Conservation (phyloP, 2,113 vertebrate genomes). For the Athene noctua region DNA sequence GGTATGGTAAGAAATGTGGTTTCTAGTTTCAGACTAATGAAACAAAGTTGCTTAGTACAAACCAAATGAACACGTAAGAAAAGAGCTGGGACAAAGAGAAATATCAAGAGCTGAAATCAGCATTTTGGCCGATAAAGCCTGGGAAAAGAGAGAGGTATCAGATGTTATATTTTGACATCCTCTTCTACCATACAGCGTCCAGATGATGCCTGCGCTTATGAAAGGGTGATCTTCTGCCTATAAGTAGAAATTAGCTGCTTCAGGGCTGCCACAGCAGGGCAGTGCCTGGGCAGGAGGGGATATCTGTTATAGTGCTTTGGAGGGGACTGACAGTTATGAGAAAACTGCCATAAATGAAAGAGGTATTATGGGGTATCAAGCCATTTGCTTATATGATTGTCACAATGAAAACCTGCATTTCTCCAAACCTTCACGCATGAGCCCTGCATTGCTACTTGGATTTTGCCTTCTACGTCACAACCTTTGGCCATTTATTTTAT, state of each 20-base stretch:
- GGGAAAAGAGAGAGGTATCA: background rate
- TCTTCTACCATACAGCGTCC: background rate
- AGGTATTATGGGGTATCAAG: background rate
- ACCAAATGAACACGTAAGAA: background rate
- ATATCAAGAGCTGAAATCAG: rapidly evolving
- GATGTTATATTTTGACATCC: background rate
- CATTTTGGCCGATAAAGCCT: background rate
- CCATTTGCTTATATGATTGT: background rate
- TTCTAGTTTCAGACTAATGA: background rate
- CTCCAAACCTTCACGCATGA: background rate
- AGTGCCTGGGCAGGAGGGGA: background rate
- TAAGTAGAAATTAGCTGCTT: background rate
- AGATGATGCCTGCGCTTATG: rapidly evolving
- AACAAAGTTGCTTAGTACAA: background rate
- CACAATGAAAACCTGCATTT: background rate
- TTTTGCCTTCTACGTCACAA: background rate
- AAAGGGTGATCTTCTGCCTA: background rate
- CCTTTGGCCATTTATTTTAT: background rate
- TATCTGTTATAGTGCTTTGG: background rate
- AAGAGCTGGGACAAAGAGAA: background rate
- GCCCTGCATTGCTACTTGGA: background rate
- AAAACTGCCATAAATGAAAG: background rate
- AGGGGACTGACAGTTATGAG: background rate
- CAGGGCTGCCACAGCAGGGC: background rate
- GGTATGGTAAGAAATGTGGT: background rate